These are phyloP conservation scores for Theropithecus gelada DNA, from an alignment of 2,113 vertebrate species.

Conservation along the genomic window DNA sequence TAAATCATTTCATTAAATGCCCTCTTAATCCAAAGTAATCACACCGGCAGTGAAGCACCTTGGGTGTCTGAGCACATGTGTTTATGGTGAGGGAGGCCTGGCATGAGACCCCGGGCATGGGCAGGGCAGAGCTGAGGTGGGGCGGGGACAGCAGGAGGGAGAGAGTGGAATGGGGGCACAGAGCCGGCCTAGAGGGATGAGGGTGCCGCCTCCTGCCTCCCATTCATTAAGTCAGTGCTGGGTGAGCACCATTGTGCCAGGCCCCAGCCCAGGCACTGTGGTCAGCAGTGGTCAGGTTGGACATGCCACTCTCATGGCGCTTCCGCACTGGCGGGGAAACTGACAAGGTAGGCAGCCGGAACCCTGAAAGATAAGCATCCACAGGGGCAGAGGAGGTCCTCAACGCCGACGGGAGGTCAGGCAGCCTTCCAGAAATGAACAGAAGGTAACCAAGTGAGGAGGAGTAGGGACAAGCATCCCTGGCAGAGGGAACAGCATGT, in stretches of 20 bases:
- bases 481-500: neutral
- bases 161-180: accelerated
- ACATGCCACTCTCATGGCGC: neutral
- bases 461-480: neutral
- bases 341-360: accelerated
- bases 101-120: neutral
- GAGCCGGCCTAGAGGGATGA: neutral
- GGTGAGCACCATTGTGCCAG: neutral
- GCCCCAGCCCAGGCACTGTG: neutral
- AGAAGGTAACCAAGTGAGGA: neutral
- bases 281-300: neutral
- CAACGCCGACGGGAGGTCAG: neutral
- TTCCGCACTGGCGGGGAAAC: accelerated
- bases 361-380: neutral
- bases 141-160: neutral
- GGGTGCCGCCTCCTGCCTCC: accelerated
- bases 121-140: neutral
- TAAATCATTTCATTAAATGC: conserved; percentile 42
- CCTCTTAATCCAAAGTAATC: conserved; percentile 49
- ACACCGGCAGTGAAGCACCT: neutral
- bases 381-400: neutral
- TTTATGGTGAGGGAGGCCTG: too few species aligned
- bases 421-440: neutral
- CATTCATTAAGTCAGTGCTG: neutral
- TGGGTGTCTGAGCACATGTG: accelerated